Evolutionary conservation across 2,888 invertebrate species (phyloP).

Genomic region (Eutolmus rufibarbis): DNA sequence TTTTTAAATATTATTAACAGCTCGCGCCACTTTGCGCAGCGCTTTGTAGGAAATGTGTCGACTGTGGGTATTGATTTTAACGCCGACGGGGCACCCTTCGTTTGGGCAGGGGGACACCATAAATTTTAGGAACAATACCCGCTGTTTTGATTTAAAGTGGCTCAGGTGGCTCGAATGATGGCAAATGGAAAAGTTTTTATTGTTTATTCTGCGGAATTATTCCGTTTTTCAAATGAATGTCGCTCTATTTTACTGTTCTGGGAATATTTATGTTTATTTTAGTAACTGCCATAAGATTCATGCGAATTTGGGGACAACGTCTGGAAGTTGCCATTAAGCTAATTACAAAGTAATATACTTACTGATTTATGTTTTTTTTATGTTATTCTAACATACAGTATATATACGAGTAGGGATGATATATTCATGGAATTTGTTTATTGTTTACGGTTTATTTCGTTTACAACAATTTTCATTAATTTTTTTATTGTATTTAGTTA

Average conservation of each 20-base stretch:
- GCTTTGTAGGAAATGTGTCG: background rate
- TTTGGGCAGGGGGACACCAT: background rate
- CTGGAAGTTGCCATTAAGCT: background rate
- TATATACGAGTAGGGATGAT: too few relatives aligned
- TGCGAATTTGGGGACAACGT: background rate
- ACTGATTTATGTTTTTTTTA: background rate
- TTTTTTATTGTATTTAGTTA: too few relatives aligned
- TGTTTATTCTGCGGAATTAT: background rate
- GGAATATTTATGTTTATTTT: background rate
- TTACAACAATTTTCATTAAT: too few relatives aligned
- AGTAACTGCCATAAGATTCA: background rate
- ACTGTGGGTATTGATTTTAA: background rate
- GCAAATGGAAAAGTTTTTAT: background rate
- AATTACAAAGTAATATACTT: background rate
- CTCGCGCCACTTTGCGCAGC: background rate
- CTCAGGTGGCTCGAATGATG: background rate
- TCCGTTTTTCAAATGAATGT: background rate
- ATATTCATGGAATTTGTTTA: too few relatives aligned
- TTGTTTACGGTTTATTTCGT: too few relatives aligned
- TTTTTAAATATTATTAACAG: background rate
- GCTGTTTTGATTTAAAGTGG: background rate
- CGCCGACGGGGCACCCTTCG: background rate
- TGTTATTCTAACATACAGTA: background rate
- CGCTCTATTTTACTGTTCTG: background rate
- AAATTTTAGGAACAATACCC: background rate